Conservation (phyloP, 2,888 invertebrate genomes). For the Aphodius sticticus region DNA sequence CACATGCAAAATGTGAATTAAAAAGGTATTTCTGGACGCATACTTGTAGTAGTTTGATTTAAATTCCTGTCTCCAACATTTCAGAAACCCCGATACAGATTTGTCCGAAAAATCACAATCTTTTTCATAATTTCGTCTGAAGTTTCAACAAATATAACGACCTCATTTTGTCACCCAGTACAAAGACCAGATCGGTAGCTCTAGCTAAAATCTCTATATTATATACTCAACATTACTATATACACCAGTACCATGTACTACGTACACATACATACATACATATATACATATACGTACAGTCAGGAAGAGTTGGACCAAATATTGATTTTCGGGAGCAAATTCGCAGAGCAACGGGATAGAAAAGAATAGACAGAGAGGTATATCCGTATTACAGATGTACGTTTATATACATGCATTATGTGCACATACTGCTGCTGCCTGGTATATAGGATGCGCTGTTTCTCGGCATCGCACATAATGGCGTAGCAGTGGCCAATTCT, state of each 20-base stretch:
- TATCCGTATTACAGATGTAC: not conserved
- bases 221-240: not conserved
- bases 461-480: not conserved
- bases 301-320: slow-evolving; percentile 18
- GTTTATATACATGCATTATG: not conserved
- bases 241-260: too few species aligned
- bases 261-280: not conserved
- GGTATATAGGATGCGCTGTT: not conserved
- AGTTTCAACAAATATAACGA: not conserved
- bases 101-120: not conserved
- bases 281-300: not conserved
- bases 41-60: too few species aligned
- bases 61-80: too few species aligned
- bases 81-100: not conserved
- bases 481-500: not conserved
- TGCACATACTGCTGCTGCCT: not conserved
- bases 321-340: slow-evolving; percentile 15
- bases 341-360: not conserved
- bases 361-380: not conserved
- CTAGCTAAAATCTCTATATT: not conserved
- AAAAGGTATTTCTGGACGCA: too few species aligned
- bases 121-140: not conserved
- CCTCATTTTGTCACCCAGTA: not conserved
- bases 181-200: not conserved
- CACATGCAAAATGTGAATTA: too few species aligned